Conservation (phyloP, 2,797 vertebrate species). For the Eulemur rubriventer region DNA sequence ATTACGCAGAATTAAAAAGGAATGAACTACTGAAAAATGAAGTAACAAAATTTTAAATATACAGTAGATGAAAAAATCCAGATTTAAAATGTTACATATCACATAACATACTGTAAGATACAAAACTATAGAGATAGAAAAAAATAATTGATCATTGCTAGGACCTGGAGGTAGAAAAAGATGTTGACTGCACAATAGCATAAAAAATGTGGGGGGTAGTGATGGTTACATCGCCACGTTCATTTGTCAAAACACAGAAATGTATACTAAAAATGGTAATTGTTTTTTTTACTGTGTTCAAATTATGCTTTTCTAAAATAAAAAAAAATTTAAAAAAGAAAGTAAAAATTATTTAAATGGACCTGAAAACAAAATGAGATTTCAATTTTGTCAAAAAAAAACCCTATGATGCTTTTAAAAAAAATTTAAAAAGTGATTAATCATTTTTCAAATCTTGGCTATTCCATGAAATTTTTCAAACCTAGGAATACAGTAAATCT, state of each 20-base stretch:
- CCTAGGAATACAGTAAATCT: not conserved
- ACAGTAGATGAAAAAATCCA: not conserved
- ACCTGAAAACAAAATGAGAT: too few relatives aligned
- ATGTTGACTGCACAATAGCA: not conserved
- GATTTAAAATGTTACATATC: not conserved
- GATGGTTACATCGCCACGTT: rapidly evolving
- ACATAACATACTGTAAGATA: not conserved
- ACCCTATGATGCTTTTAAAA: not conserved
- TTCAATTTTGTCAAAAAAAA: too few relatives aligned
- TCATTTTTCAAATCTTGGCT: not conserved
- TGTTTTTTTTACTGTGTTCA: not conserved
- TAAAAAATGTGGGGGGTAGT: not conserved
- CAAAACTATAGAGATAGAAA: not conserved
- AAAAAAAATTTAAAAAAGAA: not conserved
- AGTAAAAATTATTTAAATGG: too few relatives aligned
- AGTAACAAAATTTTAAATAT: not conserved
- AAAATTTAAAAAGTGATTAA: not conserved
- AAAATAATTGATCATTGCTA: not conserved
- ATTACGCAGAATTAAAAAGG: not conserved
- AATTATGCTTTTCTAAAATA: not conserved
- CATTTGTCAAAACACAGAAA: not conserved
- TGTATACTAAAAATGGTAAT: not conserved
- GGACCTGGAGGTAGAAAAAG: not conserved
- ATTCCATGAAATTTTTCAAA: not conserved
- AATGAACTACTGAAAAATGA: not conserved